These are phyloP conservation scores for Cryptocheilus praepositus DNA, from an alignment of 2,888 invertebrate species.

Conservation along the genomic window DNA sequence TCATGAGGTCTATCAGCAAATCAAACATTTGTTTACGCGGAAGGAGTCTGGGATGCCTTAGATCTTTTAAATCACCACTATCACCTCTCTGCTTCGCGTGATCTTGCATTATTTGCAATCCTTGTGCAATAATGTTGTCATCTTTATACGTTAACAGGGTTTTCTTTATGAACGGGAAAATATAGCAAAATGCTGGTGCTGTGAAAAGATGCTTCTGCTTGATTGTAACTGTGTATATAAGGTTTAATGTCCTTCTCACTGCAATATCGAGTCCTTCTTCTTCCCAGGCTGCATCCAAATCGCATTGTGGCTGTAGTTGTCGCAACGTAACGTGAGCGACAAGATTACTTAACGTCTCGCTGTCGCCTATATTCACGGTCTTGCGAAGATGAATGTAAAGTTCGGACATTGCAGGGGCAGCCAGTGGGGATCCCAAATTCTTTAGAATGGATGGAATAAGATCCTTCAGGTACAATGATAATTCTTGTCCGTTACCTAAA, in stretches of 20 bases:
- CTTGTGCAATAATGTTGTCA: constrained; percentile 79
- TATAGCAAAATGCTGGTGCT: constrained; percentile 88
- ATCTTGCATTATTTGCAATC: constrained; percentile 81
- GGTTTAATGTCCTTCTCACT: constrained; percentile 80
- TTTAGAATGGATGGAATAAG: constrained; percentile 79
- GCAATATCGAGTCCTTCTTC: constrained; percentile 81
- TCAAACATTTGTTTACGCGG: constrained; percentile 90
- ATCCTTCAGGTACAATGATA: constrained; percentile 78
- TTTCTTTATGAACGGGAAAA: constrained; percentile 85
- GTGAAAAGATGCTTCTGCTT: constrained; percentile 76
- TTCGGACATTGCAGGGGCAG: constrained; percentile 81
- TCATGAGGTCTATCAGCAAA: constrained; percentile 86
- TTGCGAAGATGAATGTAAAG: constrained; percentile 80
- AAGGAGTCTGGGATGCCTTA: constrained; percentile 85
- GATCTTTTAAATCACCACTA: constrained; percentile 75
- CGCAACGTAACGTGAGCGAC: constrained; percentile 85
- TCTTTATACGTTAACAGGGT: constrained; percentile 77
- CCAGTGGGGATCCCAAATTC: constrained; percentile 85
- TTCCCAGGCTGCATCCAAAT: constrained; percentile 86
- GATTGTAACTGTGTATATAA: constrained; percentile 77
- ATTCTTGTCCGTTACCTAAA: constrained; percentile 76
- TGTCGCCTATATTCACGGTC: constrained; percentile 76
- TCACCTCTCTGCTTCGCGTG: constrained; percentile 82
- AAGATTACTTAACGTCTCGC: constrained; percentile 77
- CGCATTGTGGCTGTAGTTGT: constrained; percentile 85